Conservation (phyloP, 2,113 vertebrate species). For the Pelecanus crispus region DNA sequence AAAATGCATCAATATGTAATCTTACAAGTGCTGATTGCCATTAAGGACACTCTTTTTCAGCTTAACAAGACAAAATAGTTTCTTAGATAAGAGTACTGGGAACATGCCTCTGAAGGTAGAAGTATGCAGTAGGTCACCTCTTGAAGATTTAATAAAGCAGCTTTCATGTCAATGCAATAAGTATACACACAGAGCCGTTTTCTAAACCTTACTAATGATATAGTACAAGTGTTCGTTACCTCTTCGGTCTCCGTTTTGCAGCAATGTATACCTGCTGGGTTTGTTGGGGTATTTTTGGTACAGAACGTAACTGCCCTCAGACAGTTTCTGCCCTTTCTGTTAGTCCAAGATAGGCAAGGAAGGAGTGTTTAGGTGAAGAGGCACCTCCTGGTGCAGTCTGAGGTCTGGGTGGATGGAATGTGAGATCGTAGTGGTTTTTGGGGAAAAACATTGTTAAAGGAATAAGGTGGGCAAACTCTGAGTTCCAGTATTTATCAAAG, state of each 20-base stretch:
- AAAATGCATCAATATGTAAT: conserved; percentile 55
- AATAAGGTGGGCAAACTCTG: conserved; percentile 92
- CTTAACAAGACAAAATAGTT: conserved; percentile 69
- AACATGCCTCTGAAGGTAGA: conserved; percentile 76
- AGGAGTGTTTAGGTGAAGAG: conserved; percentile 95
- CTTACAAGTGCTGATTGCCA: conserved; percentile 73
- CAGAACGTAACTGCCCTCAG: conserved; percentile 75
- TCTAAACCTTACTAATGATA: conserved; percentile 75
- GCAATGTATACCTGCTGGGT: conserved; percentile 76
- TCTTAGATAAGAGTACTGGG: conserved; percentile 62
- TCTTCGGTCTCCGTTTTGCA: conserved; percentile 68
- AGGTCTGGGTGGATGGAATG: conserved; percentile 87
- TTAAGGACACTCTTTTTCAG: conserved; percentile 75
- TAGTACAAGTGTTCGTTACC: conserved; percentile 73
- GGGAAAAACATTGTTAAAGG: conserved; percentile 96
- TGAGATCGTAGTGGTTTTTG: conserved; percentile 84
- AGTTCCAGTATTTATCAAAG: conserved; percentile 91
- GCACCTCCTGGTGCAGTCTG: conserved; percentile 77
- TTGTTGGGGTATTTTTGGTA: conserved; percentile 72
- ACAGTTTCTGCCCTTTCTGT: conserved; percentile 93
- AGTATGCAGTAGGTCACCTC: conserved; percentile 75
- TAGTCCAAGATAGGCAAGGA: conserved; percentile 96
- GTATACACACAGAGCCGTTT: conserved; percentile 86
- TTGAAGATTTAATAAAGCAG: conserved; percentile 86
- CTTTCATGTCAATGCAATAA: conserved; percentile 92